These are phyloP conservation scores for Stigmatopora nigra DNA, from an alignment of 2,113 vertebrate species.

Conservation along the genomic window DNA sequence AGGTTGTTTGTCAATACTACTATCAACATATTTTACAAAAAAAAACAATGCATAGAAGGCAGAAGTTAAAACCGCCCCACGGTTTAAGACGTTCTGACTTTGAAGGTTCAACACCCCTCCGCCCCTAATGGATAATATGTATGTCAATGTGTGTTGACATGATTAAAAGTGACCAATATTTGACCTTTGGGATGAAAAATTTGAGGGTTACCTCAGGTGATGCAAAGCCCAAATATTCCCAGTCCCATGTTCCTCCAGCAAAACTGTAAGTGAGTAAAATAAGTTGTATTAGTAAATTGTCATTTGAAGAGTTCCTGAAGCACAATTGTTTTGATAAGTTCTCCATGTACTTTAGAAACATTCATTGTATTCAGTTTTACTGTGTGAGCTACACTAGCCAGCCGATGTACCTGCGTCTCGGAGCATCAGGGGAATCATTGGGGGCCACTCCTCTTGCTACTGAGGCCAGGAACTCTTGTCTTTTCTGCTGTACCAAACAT, in stretches of 20 bases:
- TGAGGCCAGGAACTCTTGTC: constrained; percentile 93
- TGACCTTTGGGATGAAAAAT: constrained; percentile 8
- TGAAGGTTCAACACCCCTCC: no score
- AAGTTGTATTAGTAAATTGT: not conserved
- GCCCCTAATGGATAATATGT: not conserved
- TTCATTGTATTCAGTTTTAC: not conserved
- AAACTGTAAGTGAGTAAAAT: constrained; percentile 75
- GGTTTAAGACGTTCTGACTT: no score
- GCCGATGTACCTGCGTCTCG: constrained; percentile 80
- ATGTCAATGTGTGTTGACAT: not conserved
- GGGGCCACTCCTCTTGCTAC: constrained; percentile 94
- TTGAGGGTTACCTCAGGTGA: constrained; percentile 87
- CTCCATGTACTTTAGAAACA: not conserved
- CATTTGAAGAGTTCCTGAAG: not conserved
- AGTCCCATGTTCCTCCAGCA: constrained; percentile 97
- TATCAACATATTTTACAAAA: no score
- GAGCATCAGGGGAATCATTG: constrained; percentile 90
- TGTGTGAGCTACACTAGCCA: not conserved
- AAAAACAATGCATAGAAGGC: no score
- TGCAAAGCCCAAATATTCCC: constrained; percentile 98
- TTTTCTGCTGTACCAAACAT: constrained; percentile 94
- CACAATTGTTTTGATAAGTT: constrained; percentile 7
- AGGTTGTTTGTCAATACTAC: no score
- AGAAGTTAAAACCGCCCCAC: no score
- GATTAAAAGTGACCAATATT: not conserved